Conservation (phyloP, 1,140 invertebrate genomes). For the Diorhabda elongata region DNA sequence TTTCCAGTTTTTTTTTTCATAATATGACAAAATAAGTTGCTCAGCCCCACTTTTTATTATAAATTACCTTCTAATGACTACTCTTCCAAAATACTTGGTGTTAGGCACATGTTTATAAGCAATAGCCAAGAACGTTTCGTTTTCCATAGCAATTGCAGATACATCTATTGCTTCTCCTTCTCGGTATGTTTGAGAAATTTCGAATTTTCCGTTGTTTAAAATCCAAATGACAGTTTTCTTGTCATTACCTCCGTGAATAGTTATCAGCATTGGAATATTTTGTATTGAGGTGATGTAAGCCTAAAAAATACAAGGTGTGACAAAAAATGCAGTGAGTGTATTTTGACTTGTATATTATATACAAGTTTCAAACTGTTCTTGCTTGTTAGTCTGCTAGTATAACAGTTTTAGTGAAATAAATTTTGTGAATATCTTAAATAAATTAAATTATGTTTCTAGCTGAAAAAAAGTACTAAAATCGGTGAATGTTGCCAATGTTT, state of each 20-base stretch:
- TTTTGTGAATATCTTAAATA: too few relatives aligned
- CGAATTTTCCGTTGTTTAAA: constrained; percentile 29
- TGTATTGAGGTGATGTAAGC: constrained; percentile 13
- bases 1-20: too few relatives aligned
- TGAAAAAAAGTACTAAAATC: too few relatives aligned
- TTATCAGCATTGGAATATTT: constrained; percentile 22
- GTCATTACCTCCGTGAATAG: constrained; percentile 22
- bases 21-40: too few relatives aligned
- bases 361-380: too few relatives aligned
- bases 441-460: too few relatives aligned
- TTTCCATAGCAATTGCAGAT: constrained; percentile 24
- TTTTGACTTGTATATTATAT: too few relatives aligned
- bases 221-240: constrained; percentile 28
- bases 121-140: constrained; percentile 33
- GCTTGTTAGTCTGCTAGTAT: too few relatives aligned
- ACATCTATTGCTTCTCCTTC: constrained; percentile 27
- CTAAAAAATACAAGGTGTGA: constrained; percentile 12
- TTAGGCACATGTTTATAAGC: constrained; percentile 32
- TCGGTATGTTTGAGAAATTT: constrained; percentile 29
- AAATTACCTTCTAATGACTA: constrained; percentile 31
- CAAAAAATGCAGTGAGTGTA: too few relatives aligned
- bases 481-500: too few relatives aligned
- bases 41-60: too few relatives aligned
- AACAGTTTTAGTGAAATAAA: too few relatives aligned
- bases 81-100: constrained; percentile 29